A percentile compares a stretch with the other conserved stretches of the same genome.
These are phyloP conservation scores for Spodoptera exigua DNA, from an alignment of 2,888 invertebrate species.

Conservation along the genomic window DNA sequence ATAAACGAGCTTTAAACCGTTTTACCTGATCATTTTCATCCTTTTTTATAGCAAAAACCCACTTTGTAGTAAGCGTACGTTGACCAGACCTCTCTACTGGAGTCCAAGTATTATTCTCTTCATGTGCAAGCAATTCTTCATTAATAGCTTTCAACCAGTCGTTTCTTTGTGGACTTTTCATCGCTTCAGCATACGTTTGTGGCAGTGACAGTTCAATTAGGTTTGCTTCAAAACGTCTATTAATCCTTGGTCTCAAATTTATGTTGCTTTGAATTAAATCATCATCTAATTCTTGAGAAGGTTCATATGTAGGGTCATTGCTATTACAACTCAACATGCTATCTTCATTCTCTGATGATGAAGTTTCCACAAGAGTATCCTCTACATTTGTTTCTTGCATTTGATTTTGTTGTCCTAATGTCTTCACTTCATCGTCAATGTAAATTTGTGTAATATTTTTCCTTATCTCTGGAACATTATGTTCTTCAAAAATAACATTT, in stretches of 20 bases:
- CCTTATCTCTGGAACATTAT: constrained; percentile 20
- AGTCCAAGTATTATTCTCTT: constrained; percentile 4
- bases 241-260: too few relatives aligned
- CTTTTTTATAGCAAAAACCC: constrained; percentile 1
- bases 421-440: background rate
- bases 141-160: constrained; percentile 1
- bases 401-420: background rate
- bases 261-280: too few relatives aligned
- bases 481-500: too few relatives aligned
- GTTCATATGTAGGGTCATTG: too few relatives aligned
- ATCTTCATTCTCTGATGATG: too few relatives aligned
- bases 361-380: background rate
- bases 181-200: background rate
- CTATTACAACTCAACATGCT: too few relatives aligned
- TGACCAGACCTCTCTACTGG: background rate
- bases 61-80: constrained; percentile 2
- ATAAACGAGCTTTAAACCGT: constrained; percentile 30
- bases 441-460: background rate
- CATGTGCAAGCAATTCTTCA: background rate
- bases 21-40: constrained; percentile 3
- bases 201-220: background rate
- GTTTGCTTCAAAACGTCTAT: too few relatives aligned
- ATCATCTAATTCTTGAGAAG: too few relatives aligned
- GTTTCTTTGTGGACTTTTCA: background rate
- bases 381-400: constrained; percentile 2